Evolutionary conservation across 2,888 invertebrate genomes (phyloP), one percentile per base, ranked within the genome.

Genomic region (Oxycera nigricornis): DNA sequence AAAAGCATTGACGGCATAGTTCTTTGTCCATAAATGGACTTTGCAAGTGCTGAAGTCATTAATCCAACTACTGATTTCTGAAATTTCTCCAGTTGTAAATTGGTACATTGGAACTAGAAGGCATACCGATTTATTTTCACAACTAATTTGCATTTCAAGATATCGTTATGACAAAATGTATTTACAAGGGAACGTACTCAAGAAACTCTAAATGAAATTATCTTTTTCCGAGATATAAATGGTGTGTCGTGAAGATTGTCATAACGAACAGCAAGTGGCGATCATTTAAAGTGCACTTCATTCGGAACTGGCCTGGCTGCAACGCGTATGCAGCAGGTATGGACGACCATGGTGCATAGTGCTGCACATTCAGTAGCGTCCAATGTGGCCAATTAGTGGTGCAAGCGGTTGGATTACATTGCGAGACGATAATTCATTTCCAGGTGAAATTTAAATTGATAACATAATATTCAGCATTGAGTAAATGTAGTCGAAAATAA

Each of bases 241-340:
- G 65, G 65, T n/a, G 24, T 24, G 65, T 65, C 65, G 22, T 39
- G 22, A 55, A 17, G 52, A 30, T 55, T 52, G 70, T 70, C 70
- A 70, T 52, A 70, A 70, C 70, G 31, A 35, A 65, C 22, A 39
- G 52, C 70, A 55, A 70, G 28, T 52, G 30, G 31, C 52, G 30
- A 55, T 70, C 52, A 52, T 70, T 55, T 52, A 52, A 70, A 70
- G 52, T 70, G 70, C 70, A 52, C 24, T 65, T 65, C 65, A 41
- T 24, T 22, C 39, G 65, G 24, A 65, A 41, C 41, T 41, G 65
- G 24, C 65, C 41, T 41, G 41, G 7, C 6, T 55, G 55, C 46
- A 46, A 46, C 17, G 46, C 4, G 46, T 46, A n/a, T 46, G 46
- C 46, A 14, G 11, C 14, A n/a, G n/a, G n/a, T 46, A 46, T n/a